Conservation (phyloP, 2,797 vertebrate species). For the Etheostoma perlongum region DNA sequence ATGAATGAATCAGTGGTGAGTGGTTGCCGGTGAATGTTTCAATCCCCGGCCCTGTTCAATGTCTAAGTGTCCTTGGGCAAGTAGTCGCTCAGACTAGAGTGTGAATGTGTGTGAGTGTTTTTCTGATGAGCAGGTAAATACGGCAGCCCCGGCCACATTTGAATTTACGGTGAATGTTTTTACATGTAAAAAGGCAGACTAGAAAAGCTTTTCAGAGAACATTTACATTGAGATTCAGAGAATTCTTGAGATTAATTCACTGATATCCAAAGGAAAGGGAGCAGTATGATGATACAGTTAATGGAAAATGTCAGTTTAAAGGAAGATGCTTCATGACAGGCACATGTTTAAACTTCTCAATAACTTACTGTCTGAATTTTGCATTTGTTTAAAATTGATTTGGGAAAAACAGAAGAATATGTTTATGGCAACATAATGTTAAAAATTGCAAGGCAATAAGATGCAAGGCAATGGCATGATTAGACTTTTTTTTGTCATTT, state of each 20-base stretch:
- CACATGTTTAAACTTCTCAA: not conserved
- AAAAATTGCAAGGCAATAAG: not conserved
- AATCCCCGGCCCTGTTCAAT: too few relatives aligned
- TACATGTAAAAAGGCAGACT: too few relatives aligned
- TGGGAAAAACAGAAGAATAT: not conserved
- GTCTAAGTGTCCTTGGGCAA: too few relatives aligned
- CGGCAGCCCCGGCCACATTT: too few relatives aligned
- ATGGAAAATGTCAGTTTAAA: constrained; percentile 1
- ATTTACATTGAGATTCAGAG: too few relatives aligned
- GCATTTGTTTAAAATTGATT: constrained; percentile 4
- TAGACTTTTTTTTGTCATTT: not conserved
- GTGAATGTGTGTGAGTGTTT: too few relatives aligned
- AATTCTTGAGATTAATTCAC: constrained; percentile 4
- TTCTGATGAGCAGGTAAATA: too few relatives aligned
- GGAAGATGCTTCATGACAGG: not conserved
- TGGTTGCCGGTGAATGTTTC: too few relatives aligned
- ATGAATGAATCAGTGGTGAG: too few relatives aligned
- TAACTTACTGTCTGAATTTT: not conserved
- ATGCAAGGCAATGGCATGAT: not conserved
- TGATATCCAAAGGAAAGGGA: constrained; percentile 8
- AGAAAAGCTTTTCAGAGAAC: not conserved
- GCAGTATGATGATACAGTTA: not conserved
- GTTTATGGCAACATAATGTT: not conserved
- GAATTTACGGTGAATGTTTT: too few relatives aligned
- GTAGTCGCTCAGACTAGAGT: too few relatives aligned